phyloP scores from a whole-genome alignment of 30 jellyfish, hydroid and myxozoan genomes.

The Pseudorhiza aurosa region DNA sequence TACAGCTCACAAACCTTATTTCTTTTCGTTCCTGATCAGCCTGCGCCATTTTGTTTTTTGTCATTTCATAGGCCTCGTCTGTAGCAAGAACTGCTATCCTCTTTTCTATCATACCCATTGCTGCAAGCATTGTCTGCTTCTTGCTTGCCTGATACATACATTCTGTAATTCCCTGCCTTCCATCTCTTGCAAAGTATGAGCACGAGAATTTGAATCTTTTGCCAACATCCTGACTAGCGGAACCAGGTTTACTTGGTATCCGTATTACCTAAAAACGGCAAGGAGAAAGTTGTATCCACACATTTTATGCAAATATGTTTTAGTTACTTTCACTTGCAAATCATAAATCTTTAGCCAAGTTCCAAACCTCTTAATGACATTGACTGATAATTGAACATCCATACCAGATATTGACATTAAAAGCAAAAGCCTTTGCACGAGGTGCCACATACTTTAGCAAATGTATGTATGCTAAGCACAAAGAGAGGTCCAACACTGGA shows the following conservation, averaged over 20 bases:
- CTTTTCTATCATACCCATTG: constrained; percentile 71
- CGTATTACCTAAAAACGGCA: constrained; percentile 46
- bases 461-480: too few species aligned
- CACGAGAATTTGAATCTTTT: constrained; percentile 85
- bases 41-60: constrained; percentile 94
- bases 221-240: constrained; percentile 83
- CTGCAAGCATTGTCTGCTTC: constrained; percentile 33
- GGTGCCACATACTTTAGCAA: too few species aligned
- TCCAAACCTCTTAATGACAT: too few species aligned
- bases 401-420: too few species aligned
- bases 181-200: constrained; percentile 67
- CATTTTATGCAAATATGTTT: not conserved
- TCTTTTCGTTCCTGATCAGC: constrained; percentile 97
- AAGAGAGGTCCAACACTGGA: too few species aligned
- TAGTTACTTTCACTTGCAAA: too few species aligned
- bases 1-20: constrained; percentile 78
- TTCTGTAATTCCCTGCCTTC: constrained; percentile 84
- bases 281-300: not conserved
- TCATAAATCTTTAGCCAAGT: too few species aligned
- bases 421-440: too few species aligned
- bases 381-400: too few species aligned
- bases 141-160: constrained; percentile 80
- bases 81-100: constrained; percentile 87
- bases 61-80: constrained; percentile 93
- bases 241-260: constrained; percentile 92